Evolutionary conservation across 2,797 vertebrate species (phyloP).

Genomic region (Urosaurus nigricauda): DNA sequence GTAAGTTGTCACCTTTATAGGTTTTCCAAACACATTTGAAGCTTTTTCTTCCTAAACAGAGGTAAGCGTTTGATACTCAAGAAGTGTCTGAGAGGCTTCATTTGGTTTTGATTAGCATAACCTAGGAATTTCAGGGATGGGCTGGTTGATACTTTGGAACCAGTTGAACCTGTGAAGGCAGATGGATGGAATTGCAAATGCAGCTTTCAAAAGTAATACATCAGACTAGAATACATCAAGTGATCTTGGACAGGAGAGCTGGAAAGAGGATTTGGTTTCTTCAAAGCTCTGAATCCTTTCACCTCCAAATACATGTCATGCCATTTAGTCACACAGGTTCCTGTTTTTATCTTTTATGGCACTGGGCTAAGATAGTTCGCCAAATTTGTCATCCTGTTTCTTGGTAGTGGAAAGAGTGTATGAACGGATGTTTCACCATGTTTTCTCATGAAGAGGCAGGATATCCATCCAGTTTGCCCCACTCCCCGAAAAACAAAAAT

Average conservation of each 20-base stretch:
- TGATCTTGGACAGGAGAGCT: background rate
- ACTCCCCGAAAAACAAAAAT: too few relatives aligned
- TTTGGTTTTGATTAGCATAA: slow-evolving; percentile 63
- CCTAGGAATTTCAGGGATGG: slow-evolving; percentile 9
- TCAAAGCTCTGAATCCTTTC: background rate
- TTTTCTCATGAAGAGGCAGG: too few relatives aligned
- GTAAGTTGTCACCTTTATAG: slow-evolving; percentile 72
- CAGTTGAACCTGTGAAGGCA: background rate
- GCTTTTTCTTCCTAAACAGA: slow-evolving; percentile 55
- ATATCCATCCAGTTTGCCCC: too few relatives aligned
- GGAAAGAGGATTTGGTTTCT: background rate
- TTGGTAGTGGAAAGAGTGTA: too few relatives aligned
- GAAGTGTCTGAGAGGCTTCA: slow-evolving; percentile 39
- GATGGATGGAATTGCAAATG: background rate
- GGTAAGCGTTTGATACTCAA: slow-evolving; percentile 60
- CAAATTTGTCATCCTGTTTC: background rate
- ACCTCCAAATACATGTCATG: background rate
- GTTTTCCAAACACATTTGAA: slow-evolving; percentile 67
- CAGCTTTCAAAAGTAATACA: background rate
- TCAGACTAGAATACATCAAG: background rate
- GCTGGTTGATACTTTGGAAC: background rate
- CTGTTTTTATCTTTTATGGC: background rate
- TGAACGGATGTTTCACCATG: too few relatives aligned
- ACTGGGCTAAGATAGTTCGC: background rate
- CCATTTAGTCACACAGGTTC: background rate